These are phyloP conservation scores for Unio pictorum DNA, from an alignment of 2,888 invertebrate genomes.

Conservation along the genomic window DNA sequence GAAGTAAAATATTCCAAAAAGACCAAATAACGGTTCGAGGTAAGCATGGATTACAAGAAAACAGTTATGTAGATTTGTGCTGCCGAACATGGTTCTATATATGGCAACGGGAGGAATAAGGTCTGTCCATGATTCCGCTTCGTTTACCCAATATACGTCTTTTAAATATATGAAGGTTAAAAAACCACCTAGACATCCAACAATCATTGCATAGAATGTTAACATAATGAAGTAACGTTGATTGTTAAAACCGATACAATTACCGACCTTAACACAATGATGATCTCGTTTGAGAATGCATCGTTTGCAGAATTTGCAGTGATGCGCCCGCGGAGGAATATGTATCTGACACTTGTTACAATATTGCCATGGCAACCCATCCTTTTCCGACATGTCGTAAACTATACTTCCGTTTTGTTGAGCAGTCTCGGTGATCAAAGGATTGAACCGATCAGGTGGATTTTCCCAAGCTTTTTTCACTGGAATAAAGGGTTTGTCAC, in stretches of 20 bases:
- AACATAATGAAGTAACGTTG: slow-evolving; percentile 59
- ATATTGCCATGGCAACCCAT: slow-evolving; percentile 46
- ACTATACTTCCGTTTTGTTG: slow-evolving; percentile 22
- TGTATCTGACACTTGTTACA: slow-evolving; percentile 48
- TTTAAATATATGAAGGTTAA: slow-evolving; percentile 40
- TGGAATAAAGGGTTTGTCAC: slow-evolving; percentile 29
- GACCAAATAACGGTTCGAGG: slow-evolving; percentile 35
- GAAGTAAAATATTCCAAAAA: slow-evolving; percentile 40
- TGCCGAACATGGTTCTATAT: slow-evolving; percentile 25
- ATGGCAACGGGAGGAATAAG: slow-evolving; percentile 40
- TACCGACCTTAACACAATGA: slow-evolving; percentile 62
- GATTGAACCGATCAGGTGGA: slow-evolving; percentile 31
- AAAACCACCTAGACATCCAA: slow-evolving; percentile 33
- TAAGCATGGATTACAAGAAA: slow-evolving; percentile 42
- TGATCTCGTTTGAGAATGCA: slow-evolving; percentile 66
- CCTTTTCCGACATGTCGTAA: slow-evolving; percentile 32
- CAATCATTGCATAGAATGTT: slow-evolving; percentile 43
- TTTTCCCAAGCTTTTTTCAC: slow-evolving; percentile 17
- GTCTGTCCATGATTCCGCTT: slow-evolving; percentile 29
- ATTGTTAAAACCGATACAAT: slow-evolving; percentile 59
- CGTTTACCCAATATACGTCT: slow-evolving; percentile 26
- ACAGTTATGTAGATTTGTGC: slow-evolving; percentile 19
- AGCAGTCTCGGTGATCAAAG: slow-evolving; percentile 20
- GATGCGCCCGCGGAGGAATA: slow-evolving; percentile 56
- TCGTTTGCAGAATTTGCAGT: slow-evolving; percentile 54